Evolutionary conservation across 1,140 invertebrate species (phyloP), one percentile per base, ranked within the genome.

Genomic region (Drosophila arawakana): DNA sequence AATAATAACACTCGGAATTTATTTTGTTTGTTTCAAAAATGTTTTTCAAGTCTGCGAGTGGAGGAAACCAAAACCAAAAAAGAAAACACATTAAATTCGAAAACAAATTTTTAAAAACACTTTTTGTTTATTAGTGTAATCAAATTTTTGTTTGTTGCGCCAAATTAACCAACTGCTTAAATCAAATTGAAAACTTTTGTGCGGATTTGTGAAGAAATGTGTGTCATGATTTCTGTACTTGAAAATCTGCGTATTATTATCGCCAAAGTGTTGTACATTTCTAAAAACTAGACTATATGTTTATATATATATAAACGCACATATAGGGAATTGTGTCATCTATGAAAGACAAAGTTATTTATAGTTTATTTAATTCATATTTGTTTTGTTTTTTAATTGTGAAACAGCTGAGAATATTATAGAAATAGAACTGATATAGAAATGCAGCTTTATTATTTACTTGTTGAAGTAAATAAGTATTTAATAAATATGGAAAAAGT

Each of bases 251-350:
- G 49, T 55, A 18, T 67, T 35, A 73, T 73, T 67, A 73, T 49
- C 60, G 47, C 58, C 46, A 13, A 60, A 49, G 5, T 52, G 11
- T 15, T 49, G 25, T 21, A 52, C 11, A 44, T 44, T 44, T 39
- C 37, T 39, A 39, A 30, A 30, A 30, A 30, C 25, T 2, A 30
- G 4, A 30, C 25, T 39, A 39, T 39, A 39, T 39, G 7, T 39
- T n/a, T 46, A 11, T 49, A 37, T 2, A 15, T 9, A 34, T 43
- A 58, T 61, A 46, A 7, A 15, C 25, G 7, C 13, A 21, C 57
- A 44, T 59, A 46, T 34, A 66, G 25, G 18, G n/a, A 67, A 73
- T 68, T 73, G 63, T 73, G 70, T 67, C 70, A 68, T 47, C 52
- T 30, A 34, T 55, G 59, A 55, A 37, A 39, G n/a, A 25, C 37